Conservation (phyloP, 2,888 invertebrate species). For the Scaptomyza parva region DNA sequence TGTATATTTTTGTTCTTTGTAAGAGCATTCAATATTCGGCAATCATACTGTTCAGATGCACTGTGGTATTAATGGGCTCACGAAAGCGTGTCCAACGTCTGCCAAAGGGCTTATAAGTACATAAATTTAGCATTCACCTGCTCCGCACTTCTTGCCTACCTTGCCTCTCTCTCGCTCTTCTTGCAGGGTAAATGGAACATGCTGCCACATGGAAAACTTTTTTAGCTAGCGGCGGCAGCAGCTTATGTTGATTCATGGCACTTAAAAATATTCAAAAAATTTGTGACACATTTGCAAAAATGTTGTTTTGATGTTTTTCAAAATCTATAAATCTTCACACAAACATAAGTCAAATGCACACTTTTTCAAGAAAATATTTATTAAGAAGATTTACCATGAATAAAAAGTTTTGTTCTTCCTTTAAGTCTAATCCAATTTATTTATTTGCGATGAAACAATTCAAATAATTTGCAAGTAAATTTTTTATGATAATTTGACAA, state of each 20-base stretch:
- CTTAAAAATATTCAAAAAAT: conserved; percentile 39
- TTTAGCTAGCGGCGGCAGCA: conserved; percentile 27
- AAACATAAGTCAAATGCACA: conserved; percentile 50
- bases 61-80: conserved; percentile 42
- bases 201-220: conserved; percentile 30
- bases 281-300: conserved; percentile 35
- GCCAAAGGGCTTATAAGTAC: conserved; percentile 34
- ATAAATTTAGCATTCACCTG: conserved; percentile 6
- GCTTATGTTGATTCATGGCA: conserved; percentile 44
- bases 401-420: not conserved
- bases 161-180: not conserved
- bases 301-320: conserved; percentile 31
- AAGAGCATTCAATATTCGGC: conserved; percentile 2
- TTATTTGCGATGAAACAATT: not conserved
- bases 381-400: not conserved
- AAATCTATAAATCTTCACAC: conserved; percentile 44
- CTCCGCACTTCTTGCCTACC: not conserved
- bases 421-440: not conserved
- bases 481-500: conserved; percentile 46
- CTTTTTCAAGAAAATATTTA: conserved; percentile 1
- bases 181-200: conserved; percentile 19
- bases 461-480: not conserved
- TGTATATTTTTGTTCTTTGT: not conserved
- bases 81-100: conserved; percentile 64
- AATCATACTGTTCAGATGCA: conserved; percentile 20